Conservation (phyloP, 2,797 vertebrate genomes). For the Arrhamphus sclerolepis region DNA sequence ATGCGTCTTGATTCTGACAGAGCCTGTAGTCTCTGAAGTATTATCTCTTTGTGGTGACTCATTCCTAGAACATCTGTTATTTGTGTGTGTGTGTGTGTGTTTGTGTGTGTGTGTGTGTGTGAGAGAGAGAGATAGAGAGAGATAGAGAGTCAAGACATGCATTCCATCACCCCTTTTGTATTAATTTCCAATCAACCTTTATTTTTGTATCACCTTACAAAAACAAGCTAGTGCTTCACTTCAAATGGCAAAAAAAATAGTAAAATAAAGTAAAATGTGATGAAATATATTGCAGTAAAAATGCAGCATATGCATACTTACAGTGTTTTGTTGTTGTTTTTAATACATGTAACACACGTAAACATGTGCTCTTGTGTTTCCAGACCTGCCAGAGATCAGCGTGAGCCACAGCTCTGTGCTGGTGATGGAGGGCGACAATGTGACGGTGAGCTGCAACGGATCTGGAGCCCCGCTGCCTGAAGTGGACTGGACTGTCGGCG, state of each 20-base stretch:
- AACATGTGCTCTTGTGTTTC: constrained; percentile 14
- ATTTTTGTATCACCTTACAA: too few species aligned
- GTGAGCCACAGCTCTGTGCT: constrained; percentile 94
- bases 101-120: constrained; percentile 10
- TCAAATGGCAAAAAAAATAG: too few species aligned
- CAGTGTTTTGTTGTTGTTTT: constrained; percentile 3
- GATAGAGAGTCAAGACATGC: too few species aligned
- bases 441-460: constrained; percentile 95
- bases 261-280: constrained; percentile 60
- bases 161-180: constrained; percentile 16
- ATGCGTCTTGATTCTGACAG: constrained; percentile 55
- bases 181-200: constrained; percentile 49
- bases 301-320: constrained; percentile 37
- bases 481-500: constrained; percentile 94
- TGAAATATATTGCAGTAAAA: constrained; percentile 58
- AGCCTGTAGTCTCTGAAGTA: constrained; percentile 59
- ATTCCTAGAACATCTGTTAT: constrained; percentile 44
- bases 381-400: constrained; percentile 95
- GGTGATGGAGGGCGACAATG: constrained; percentile 91
- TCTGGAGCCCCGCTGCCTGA: constrained; percentile 92
- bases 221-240: too few species aligned
- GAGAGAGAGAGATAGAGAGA: too few species aligned
- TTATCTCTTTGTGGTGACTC: constrained; percentile 65
- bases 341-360: not conserved
- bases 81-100: constrained; percentile 21